Evolutionary conservation across 2,888 invertebrate genomes (phyloP), one percentile per base, ranked within the genome.

Genomic region (Glaucopsyche alexis): DNA sequence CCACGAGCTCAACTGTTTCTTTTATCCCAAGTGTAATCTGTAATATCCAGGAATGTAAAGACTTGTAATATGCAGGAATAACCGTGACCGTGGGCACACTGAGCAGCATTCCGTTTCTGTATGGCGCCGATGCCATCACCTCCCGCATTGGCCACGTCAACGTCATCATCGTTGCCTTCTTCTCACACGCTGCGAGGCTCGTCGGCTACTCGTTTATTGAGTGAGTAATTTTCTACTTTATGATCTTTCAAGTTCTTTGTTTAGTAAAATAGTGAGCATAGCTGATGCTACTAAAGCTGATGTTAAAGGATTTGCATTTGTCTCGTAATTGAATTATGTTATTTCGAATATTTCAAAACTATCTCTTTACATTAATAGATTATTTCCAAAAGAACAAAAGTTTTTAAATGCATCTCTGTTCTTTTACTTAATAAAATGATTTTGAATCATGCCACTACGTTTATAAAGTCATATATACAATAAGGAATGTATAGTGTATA

Each of bases 191-290:
- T 72, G 95, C 96, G 73, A 94, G 97, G 80, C 94, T 97, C 74
- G 95, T 96, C 80, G 96, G 97, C 76, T 97, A 97, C 88, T 97
- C 97, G 19, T 95, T 96, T 82, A 97, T 97, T 79, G 96, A 96
- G 97, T 97, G 90, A 95, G 95, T 93, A 80, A 78, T 72, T 73
- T 76, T 7, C 42, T 7, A 6, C 7, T 42, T 8, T 8, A 7
- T 5, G 42, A 6, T 42, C 0, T 8, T 42, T 42, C 6, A 6
- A n/a, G n/a, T n/a, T n/a, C n/a, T n/a, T n/a, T n/a, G n/a, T 29
- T 29, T 29, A 29, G 29, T 29, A 4, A 29, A 29, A 29, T 29
- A 29, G 29, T 29, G n/a, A n/a, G n/a, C n/a, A 29, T 29, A 29
- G 29, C 29, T 29, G 29, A 29, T 29, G 4, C 29, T 29, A 29